A percentile compares a stretch with the other conserved stretches of the same genome.
Evolutionary conservation across 2,113 vertebrate species (phyloP).

Genomic region (Nycticorax nycticorax): DNA sequence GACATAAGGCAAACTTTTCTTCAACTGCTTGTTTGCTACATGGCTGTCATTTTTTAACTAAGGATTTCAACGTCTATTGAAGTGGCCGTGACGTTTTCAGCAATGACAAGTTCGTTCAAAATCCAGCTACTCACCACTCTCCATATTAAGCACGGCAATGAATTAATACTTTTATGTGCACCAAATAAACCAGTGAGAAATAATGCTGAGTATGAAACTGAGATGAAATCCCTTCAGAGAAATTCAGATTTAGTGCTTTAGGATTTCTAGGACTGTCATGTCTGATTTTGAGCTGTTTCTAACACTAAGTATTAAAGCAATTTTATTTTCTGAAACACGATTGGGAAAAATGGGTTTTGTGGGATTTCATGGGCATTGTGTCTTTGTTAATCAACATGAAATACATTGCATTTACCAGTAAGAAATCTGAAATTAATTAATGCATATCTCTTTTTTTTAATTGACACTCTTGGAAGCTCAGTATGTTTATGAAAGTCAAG

Average conservation of each 20-base stretch:
- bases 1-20: not conserved
- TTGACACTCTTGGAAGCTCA: not conserved
- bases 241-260: not conserved
- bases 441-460: not conserved
- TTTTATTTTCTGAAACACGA: not conserved
- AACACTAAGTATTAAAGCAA: not conserved
- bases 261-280: not conserved
- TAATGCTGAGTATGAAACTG: not conserved
- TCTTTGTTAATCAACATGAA: not conserved
- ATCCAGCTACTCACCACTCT: not conserved
- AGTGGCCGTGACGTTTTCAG: not conserved
- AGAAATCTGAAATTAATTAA: slow-evolving; percentile 16
- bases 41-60: not conserved
- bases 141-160: not conserved
- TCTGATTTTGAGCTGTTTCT: slow-evolving; percentile 1
- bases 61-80: not conserved
- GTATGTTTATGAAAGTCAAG: not conserved
- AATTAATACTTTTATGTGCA: not conserved
- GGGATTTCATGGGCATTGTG: not conserved
- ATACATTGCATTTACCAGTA: not conserved
- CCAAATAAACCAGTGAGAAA: slow-evolving; percentile 4
- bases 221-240: not conserved
- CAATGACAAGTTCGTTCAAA: not conserved
- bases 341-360: not conserved
- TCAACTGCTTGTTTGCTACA: not conserved